Conservation (phyloP, 2,888 invertebrate species). For the Phyto melanocephala region DNA sequence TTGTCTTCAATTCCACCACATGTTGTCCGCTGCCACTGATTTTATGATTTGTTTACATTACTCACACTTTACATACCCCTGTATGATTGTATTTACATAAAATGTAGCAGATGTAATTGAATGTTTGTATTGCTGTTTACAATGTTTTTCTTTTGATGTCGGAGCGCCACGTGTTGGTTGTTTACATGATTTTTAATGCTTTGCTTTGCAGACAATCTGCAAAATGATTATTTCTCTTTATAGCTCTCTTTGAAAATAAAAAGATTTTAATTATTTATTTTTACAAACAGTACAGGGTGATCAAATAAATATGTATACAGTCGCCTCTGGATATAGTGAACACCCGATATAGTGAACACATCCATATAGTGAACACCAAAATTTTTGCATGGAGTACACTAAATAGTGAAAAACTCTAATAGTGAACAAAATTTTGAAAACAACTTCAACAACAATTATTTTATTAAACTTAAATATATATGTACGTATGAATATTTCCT, state of each 20-base stretch:
- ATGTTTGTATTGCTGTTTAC: slow-evolving; percentile 18
- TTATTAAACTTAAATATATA: too few relatives aligned
- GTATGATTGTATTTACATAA: too few relatives aligned
- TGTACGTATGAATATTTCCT: too few relatives aligned
- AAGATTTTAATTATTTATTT: neutral
- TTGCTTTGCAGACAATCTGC: slow-evolving; percentile 43
- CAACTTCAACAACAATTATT: too few relatives aligned
- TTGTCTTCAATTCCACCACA: neutral
- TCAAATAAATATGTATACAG: too few relatives aligned
- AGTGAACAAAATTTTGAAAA: too few relatives aligned
- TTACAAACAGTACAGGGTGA: slow-evolving; percentile 38
- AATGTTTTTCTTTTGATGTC: slow-evolving; percentile 52
- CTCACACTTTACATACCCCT: slow-evolving; percentile 17
- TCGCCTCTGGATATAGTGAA: too few relatives aligned
- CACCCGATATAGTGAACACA: too few relatives aligned
- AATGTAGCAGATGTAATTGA: neutral
- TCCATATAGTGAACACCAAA: too few relatives aligned
- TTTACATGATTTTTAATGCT: slow-evolving; percentile 36
- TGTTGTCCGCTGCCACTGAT: slow-evolving; percentile 26
- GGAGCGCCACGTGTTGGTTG: slow-evolving; percentile 59
- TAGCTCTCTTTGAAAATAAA: neutral
- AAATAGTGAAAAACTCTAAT: too few relatives aligned
- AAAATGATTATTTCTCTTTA: slow-evolving; percentile 34
- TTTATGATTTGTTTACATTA: slow-evolving; percentile 61
- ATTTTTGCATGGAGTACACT: too few relatives aligned